phyloP scores from a whole-genome alignment of 2,888 invertebrate genomes.

The Bruchidius siliquastri region DNA sequence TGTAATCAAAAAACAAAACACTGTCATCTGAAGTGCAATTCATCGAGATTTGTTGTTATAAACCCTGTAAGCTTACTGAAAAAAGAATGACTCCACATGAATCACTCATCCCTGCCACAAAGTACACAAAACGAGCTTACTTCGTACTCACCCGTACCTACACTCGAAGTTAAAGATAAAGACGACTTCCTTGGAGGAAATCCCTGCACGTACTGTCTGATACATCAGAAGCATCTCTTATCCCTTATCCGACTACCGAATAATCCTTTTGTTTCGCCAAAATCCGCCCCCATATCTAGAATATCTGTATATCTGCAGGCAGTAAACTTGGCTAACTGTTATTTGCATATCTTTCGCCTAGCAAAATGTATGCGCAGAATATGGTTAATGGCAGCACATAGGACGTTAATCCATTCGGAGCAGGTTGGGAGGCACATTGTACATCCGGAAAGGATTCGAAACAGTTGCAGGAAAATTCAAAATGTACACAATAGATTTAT shows the following conservation, averaged over 20 bases:
- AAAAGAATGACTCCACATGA: too few species aligned
- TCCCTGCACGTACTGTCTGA: background rate
- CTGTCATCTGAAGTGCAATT: too few species aligned
- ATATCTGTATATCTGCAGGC: background rate
- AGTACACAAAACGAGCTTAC: background rate
- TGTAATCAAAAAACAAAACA: too few species aligned
- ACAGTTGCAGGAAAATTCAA: too few species aligned
- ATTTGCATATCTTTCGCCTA: background rate
- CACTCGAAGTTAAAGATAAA: background rate
- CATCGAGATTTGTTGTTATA: too few species aligned
- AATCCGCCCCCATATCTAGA: background rate
- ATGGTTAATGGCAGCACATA: background rate
- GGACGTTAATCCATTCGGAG: background rate
- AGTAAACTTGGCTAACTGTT: background rate
- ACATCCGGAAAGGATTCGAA: too few species aligned
- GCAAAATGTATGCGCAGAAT: background rate
- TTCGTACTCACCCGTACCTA: background rate
- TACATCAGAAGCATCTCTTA: background rate
- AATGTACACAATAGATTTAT: too few species aligned
- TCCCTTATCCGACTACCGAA: background rate
- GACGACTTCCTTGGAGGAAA: background rate
- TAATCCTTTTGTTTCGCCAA: background rate
- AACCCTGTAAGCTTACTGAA: too few species aligned
- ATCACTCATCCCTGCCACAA: background rate
- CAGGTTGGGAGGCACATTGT: background rate